These are phyloP conservation scores for Pseudochirops corinnae DNA, from an alignment of 2,797 vertebrate species.

Conservation along the genomic window DNA sequence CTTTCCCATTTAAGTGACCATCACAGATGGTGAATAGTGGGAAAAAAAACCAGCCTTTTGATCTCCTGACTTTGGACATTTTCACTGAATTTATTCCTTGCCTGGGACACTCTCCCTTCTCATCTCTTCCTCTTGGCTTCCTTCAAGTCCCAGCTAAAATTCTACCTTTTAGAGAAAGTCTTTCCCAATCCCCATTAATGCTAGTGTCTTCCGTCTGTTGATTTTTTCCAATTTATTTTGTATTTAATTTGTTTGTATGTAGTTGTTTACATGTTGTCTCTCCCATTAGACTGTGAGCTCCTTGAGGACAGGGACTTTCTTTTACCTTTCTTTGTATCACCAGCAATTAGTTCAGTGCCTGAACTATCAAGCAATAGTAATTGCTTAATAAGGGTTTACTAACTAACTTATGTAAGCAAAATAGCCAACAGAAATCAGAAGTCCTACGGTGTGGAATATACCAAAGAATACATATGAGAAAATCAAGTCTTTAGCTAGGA, in stretches of 20 bases:
- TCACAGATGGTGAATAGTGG: not conserved
- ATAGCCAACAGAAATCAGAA: not conserved
- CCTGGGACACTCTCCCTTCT: not conserved
- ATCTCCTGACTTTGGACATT: not conserved
- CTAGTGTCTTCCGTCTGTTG: not conserved
- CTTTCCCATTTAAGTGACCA: not conserved
- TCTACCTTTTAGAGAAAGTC: not conserved
- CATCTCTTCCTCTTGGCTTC: not conserved
- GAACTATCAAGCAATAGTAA: not conserved
- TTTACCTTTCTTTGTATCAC: not conserved
- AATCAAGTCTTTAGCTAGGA: not conserved
- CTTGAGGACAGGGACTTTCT: not conserved
- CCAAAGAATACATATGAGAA: not conserved
- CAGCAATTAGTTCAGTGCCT: not conserved
- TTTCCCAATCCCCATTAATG: not conserved
- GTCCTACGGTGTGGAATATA: not conserved
- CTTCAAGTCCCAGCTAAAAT: not conserved
- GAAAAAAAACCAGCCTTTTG: not conserved
- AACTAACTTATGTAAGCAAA: not conserved
- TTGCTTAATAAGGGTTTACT: not conserved
- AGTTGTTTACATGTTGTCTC: not conserved
- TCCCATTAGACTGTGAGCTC: not conserved
- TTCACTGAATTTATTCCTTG: not conserved
- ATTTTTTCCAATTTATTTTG: not conserved
- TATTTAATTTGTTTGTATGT: not conserved